phyloP scores from a whole-genome alignment of 1,140 invertebrate species.

The Rhopalosiphum maidis region DNA sequence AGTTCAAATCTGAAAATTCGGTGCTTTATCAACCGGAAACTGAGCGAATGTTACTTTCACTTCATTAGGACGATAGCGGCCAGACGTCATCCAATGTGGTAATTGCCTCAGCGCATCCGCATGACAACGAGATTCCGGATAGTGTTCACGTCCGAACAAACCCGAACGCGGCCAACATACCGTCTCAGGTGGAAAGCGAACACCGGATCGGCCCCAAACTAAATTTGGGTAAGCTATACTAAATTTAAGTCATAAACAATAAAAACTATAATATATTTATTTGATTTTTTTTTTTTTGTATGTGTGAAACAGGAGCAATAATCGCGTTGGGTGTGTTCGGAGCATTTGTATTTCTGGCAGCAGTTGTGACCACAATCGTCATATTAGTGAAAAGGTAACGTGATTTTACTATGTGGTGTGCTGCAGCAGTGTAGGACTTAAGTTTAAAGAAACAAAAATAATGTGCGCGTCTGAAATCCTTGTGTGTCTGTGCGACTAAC shows the following conservation, averaged over 20 bases:
- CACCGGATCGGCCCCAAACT: slow-evolving; percentile 73
- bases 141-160: slow-evolving; percentile 66
- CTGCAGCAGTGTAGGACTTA: background rate
- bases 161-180: slow-evolving; percentile 67
- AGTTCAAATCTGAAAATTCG: slow-evolving; percentile 32
- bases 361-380: slow-evolving; percentile 86
- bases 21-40: slow-evolving; percentile 43
- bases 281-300: background rate
- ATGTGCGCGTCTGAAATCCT: slow-evolving; percentile 33
- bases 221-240: slow-evolving; percentile 70
- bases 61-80: slow-evolving; percentile 49
- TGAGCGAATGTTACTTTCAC: slow-evolving; percentile 38
- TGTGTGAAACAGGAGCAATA: slow-evolving; percentile 71
- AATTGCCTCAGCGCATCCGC: slow-evolving; percentile 68
- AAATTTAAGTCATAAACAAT: background rate
- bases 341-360: slow-evolving; percentile 87
- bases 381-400: slow-evolving; percentile 88
- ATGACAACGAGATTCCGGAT: slow-evolving; percentile 69
- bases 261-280: background rate
- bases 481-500: slow-evolving; percentile 55
- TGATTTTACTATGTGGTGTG: background rate
- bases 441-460: background rate
- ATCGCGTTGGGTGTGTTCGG: slow-evolving; percentile 89
- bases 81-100: slow-evolving; percentile 67
- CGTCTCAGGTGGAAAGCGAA: slow-evolving; percentile 71